Base-by-base conservation (phyloP, 2,888 invertebrate species). In the Ecliptopera silaceata region DNA sequence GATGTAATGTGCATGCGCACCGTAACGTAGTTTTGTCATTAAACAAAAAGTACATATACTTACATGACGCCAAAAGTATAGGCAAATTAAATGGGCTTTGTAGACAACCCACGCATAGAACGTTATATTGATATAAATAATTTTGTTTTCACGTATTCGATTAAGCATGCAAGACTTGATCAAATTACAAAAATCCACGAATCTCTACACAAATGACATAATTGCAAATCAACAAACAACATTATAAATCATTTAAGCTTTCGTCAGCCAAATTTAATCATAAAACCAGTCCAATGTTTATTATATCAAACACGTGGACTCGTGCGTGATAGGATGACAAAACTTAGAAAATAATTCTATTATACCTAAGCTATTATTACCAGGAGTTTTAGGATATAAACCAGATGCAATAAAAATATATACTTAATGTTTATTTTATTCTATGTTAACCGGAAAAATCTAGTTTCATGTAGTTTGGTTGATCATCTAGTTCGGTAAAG, bases 231-330 rank as follows among this genome's bases (percentile, higher is more conserved):
- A 41, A 20, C 42, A 22, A 39, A 38, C 38, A 45, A 42, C 15
- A 51, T 15, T 29, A 32, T 32, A 39, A 20, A 39, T 5, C 1
- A 5, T 5, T n/a, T 36, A 36, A 36, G 15, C 15, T 3, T 38
- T 12, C 20, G 6, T 18, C 44, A 36, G 34, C 32, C 34, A 31
- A 34, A 17, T 22, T 29, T 36, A 31, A 45, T 43, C 36, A 51
- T 39, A 32, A 51, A 26, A 18, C 31, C 26, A 29, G 26, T 43
- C 8, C 13, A 45, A 32, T 29, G n/a, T 47, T 20, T 17, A 20
- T 38, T 34, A 34, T 15, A 15, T 15, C 13, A 51, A 12, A 31
- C 44, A 45, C 52, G 52, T 39, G 38, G 29, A 18, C 18, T 1
- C 8, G 13, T 13, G 22, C 38, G 51, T 52, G 41, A 41, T 12